Base-by-base conservation (phyloP, 2,888 invertebrate genomes). In the Zygogramma bicolorata region DNA sequence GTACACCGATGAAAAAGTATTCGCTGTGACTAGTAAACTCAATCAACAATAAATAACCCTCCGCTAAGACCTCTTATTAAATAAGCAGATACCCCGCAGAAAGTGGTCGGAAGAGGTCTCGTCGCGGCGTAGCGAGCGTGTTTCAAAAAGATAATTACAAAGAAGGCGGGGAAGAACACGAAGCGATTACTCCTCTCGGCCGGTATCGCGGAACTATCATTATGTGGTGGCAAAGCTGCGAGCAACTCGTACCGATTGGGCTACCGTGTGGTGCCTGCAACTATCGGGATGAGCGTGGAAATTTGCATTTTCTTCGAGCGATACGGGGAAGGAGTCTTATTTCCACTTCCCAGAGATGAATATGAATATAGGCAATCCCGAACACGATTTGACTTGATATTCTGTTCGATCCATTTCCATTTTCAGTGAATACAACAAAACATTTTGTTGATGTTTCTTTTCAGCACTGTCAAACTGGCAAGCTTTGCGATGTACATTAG, bases 121-220 rank as follows among this genome's bases (percentile, higher is more conserved):
- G 22, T 40, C 38, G 53, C 53, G 53, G 53, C 53, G 27, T 31
- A 59, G 77, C 75, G 73, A 78, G 78, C 81, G 80, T 82, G 83
- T 82, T 83, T 85, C 85, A 83, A 84, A 86, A 86, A 86, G 84
- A 83, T 85, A 87, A 87, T 87, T 87, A 86, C 85, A 85, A 86
- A 86, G 83, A 84, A 82, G 86, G 86, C 85, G 86, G 82, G 81
- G 78, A 81, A 79, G 78, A 80, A 80, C 86, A 87, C 86, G 86
- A 87, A 85, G 81, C 85, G 84, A 86, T 86, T 86, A 85, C 84
- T 82, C 80, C 77, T 82, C 81, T 81, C 49, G 82, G 77, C 80
- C 81, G 82, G 79, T 80, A 79, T 80, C 80, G 80, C 80, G 80
- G 61, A 70, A 84, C 84, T 86, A 83, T 86, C 84, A 86, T 86